phyloP scores from a whole-genome alignment of 2,888 invertebrate genomes.

The Laspeyria flexula region DNA sequence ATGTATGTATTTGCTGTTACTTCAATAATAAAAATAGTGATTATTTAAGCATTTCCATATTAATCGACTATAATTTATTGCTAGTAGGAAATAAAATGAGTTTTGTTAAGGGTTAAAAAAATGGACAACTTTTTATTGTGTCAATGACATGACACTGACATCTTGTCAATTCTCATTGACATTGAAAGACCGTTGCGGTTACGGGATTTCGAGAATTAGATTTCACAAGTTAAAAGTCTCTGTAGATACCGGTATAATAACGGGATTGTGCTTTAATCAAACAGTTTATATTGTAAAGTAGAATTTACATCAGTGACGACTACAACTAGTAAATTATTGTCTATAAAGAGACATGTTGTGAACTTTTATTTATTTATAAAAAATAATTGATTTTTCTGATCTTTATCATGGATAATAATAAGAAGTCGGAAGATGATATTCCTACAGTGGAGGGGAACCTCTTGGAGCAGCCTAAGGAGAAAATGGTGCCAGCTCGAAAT shows the following conservation, averaged over 20 bases:
- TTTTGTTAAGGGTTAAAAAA: no score
- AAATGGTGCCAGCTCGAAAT: slow-evolving; percentile 64
- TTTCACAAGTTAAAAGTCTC: background rate
- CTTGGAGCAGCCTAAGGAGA: slow-evolving; percentile 76
- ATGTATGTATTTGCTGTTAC: no score
- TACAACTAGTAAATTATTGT: background rate
- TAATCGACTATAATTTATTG: no score
- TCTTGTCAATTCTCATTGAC: background rate
- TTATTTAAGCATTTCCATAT: no score
- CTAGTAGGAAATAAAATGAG: no score
- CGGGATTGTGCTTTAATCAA: background rate
- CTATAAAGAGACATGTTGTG: background rate
- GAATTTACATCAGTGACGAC: background rate
- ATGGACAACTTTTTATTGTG: no score
- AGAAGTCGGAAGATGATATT: slow-evolving; percentile 66
- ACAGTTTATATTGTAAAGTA: background rate
- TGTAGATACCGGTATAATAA: slow-evolving; percentile 7
- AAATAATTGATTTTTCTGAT: background rate
- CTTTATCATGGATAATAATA: slow-evolving; percentile 50
- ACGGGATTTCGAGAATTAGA: background rate
- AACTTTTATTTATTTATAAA: slow-evolving; percentile 8
- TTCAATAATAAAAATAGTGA: no score
- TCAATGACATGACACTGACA: background rate
- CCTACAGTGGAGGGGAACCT: slow-evolving; percentile 76
- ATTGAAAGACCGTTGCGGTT: background rate